Base-by-base conservation (phyloP, 2,888 invertebrate species). In the Netelia virgata region DNA sequence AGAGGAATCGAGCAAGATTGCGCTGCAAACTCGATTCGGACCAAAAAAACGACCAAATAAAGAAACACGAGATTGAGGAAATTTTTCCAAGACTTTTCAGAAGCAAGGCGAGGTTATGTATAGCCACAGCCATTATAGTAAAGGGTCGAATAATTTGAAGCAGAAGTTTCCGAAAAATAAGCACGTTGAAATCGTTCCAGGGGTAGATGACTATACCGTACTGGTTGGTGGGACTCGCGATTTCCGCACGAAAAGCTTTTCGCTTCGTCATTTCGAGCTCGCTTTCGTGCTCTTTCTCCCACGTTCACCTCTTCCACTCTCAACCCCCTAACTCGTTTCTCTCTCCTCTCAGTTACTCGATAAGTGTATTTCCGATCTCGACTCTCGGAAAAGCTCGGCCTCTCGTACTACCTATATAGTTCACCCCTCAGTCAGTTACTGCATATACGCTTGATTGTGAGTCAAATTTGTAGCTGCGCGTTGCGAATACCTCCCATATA, bases 281-380 rank as follows among this genome's bases (percentile, higher is more conserved):
- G 75, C 64, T 61, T 41, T 61, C 9, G n/a, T 64, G 57, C 61
- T 28, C 53, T 69, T 47, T 16, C 50, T 69, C 69, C 20, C 43
- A 69, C n/a, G 70, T 69, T 81, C 73, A 64, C 63, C 63, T 47
- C 28, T 68, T 9, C n/a, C 57, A 41, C 20, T 73, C 69, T 64
- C 47, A 53, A 11, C 72, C 50, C 14, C 36, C 36, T 6, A 36
- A 18, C 61, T 63, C 68, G 63, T 75, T 63, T 57, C 77, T 81
- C 43, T 20, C 69, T 61, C 79, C 83, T 79, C 81, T 81, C 82
- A 79, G 73, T 75, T 77, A 84, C 78, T 85, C 81, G 81, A 81
- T 83, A 83, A 87, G 84, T 82, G 86, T 85, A 86, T 85, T 87
- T 86, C 82, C 86, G 81, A 85, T 86, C 79, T 80, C 73, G 69